Evolutionary conservation across 2,888 invertebrate genomes (phyloP).

Genomic region (Serripes groenlandicus): DNA sequence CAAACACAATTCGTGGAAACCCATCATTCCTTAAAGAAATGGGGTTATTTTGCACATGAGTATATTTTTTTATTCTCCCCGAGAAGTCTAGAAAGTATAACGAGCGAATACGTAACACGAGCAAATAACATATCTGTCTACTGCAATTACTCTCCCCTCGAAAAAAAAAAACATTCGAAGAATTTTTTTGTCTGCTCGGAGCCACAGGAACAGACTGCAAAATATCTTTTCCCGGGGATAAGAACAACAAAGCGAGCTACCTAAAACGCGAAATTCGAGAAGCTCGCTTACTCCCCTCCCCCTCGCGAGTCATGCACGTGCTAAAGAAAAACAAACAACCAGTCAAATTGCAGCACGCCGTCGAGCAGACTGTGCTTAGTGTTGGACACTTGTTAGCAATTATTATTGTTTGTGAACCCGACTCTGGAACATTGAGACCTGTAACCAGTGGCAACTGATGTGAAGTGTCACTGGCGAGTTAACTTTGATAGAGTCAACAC

Average conservation of each 20-base stretch:
- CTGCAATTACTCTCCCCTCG: constrained; percentile 7
- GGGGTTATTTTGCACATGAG: no score
- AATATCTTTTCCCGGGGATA: constrained; percentile 32
- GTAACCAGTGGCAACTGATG: constrained; percentile 56
- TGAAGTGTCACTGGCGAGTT: constrained; percentile 63
- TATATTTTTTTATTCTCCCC: background rate
- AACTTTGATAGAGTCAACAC: constrained; percentile 58
- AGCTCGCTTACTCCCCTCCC: constrained; percentile 57
- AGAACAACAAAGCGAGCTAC: constrained; percentile 28
- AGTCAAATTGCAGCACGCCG: constrained; percentile 66
- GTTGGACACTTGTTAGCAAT: constrained; percentile 67
- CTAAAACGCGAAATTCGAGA: constrained; percentile 59
- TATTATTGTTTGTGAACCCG: constrained; percentile 50
- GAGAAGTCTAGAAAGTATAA: constrained; percentile 5
- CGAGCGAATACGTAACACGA: constrained; percentile 16
- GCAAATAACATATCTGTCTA: constrained; percentile 18
- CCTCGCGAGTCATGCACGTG: constrained; percentile 63
- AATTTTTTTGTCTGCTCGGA: constrained; percentile 3
- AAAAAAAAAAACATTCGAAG: background rate
- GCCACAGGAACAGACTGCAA: constrained; percentile 7
- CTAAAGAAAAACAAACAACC: constrained; percentile 65
- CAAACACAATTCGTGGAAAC: no score
- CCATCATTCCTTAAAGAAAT: no score
- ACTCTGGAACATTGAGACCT: constrained; percentile 58
- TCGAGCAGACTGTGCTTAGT: constrained; percentile 43